Percentiles rank a stretch among this genome's conserved stretches.
These are phyloP conservation scores for Episyrphus balteatus DNA, from an alignment of 1,140 invertebrate species.

Conservation along the genomic window DNA sequence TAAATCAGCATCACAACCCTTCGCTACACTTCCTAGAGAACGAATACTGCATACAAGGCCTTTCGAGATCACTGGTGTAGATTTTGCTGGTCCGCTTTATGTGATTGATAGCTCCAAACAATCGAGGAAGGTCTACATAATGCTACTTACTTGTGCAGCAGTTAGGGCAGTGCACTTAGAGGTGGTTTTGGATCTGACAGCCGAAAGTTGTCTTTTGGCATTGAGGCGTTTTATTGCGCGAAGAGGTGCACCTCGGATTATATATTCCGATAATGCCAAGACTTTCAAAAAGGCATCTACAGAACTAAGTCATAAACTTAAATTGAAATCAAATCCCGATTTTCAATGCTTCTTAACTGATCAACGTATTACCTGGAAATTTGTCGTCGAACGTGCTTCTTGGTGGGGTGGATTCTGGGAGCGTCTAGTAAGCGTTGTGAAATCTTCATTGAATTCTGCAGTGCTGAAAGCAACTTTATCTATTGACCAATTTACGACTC, in stretches of 20 bases:
- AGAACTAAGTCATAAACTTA: not conserved
- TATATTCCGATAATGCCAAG: conserved; percentile 16
- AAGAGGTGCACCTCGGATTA: conserved; percentile 16
- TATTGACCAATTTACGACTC: not conserved
- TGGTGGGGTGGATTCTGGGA: too few species aligned
- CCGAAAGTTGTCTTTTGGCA: conserved; percentile 21
- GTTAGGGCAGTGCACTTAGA: conserved; percentile 29
- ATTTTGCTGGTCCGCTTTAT: not conserved
- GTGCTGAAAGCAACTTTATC: not conserved
- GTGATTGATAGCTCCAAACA: not conserved
- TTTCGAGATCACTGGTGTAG: not conserved
- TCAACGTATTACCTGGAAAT: conserved; percentile 3
- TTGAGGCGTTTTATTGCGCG: conserved; percentile 26
- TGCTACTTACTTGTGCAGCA: conserved; percentile 18
- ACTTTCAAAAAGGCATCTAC: not conserved
- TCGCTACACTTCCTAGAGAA: not conserved
- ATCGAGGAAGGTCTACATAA: conserved; percentile 28
- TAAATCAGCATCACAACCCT: not conserved
- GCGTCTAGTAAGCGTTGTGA: not conserved
- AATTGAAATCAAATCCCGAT: not conserved
- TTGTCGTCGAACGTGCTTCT: not conserved
- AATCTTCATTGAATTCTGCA: not conserved
- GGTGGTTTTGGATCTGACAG: conserved; percentile 20
- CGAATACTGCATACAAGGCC: not conserved
- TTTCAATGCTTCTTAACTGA: not conserved